phyloP scores from a whole-genome alignment of 2,797 vertebrate genomes.

The Heterohyrax brucei region DNA sequence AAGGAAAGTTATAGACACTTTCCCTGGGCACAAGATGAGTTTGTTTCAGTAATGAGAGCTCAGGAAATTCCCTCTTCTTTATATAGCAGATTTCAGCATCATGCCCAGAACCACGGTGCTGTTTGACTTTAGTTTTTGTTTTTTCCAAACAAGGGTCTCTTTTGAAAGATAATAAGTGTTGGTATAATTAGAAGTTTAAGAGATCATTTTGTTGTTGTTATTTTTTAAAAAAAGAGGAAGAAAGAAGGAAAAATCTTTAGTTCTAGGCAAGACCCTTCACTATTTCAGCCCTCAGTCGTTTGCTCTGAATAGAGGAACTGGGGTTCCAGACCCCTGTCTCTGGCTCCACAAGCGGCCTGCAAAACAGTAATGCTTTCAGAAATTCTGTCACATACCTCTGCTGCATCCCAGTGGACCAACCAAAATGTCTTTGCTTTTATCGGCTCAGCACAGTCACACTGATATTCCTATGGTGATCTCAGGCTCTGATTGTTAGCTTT shows the following conservation, averaged over 20 bases:
- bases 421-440: slow-evolving; percentile 22
- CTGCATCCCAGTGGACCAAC: neutral
- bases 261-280: neutral
- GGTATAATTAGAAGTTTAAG: neutral
- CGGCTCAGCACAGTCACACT: neutral
- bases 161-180: slow-evolving; percentile 25
- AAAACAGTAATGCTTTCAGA: neutral
- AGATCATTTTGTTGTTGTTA: neutral
- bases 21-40: neutral
- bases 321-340: neutral
- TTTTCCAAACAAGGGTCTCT: slow-evolving; percentile 5
- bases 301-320: neutral
- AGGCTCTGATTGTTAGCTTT: slow-evolving; percentile 8
- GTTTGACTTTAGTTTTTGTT: neutral
- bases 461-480: neutral
- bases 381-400: neutral
- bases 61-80: slow-evolving; percentile 25
- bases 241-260: neutral
- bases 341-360: neutral
- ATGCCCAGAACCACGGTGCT: neutral
- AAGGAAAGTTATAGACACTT: neutral
- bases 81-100: neutral
- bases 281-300: neutral
- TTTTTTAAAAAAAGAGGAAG: neutral
- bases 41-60: neutral